Conservation (phyloP, 2,888 invertebrate species). For the Tetanocera ferruginea region DNA sequence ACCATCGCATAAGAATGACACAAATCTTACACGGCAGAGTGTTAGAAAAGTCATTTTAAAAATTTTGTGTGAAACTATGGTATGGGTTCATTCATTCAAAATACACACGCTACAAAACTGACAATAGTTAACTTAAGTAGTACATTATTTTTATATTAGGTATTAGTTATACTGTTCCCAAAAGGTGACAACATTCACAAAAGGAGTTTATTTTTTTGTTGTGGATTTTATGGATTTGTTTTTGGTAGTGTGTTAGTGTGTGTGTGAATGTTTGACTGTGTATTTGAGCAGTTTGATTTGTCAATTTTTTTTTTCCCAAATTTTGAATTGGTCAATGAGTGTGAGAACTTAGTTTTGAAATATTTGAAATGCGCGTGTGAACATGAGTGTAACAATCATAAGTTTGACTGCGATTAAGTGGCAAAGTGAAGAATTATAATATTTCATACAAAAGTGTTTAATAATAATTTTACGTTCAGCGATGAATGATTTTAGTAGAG, state of each 20-base stretch:
- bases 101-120: neutral
- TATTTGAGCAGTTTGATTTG: no score
- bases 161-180: neutral
- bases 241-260: neutral
- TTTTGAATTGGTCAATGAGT: constrained; percentile 6
- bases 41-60: constrained; percentile 2
- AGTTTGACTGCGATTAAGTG: no score
- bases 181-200: constrained; percentile 19
- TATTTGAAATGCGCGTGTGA: no score
- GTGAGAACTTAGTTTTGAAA: constrained; percentile 15
- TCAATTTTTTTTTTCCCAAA: no score
- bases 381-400: no score
- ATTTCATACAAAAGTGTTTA: no score
- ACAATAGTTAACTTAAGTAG: constrained; percentile 7
- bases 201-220: neutral
- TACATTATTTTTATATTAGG: neutral
- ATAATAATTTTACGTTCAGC: no score
- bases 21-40: constrained; percentile 7
- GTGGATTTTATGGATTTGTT: neutral
- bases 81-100: neutral
- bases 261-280: neutral
- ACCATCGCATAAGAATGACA: constrained; percentile 9
- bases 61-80: neutral
- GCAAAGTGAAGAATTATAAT: no score
- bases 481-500: no score